These are phyloP conservation scores for Deilephila elpenor DNA, from an alignment of 2,888 invertebrate species.

Conservation along the genomic window DNA sequence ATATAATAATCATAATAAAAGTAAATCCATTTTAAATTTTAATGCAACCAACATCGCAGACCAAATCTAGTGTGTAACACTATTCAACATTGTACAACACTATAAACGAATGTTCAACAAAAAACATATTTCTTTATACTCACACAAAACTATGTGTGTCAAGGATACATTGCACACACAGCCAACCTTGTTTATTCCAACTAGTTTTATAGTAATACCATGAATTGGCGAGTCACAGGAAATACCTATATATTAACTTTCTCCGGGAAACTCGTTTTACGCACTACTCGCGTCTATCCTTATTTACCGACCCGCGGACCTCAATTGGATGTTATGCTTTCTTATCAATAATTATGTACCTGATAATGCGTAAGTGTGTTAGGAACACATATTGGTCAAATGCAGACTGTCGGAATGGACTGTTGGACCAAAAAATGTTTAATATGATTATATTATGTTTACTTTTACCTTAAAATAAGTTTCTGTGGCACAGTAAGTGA, in stretches of 20 bases:
- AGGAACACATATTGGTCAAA: neutral
- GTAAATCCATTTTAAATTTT: too few relatives aligned
- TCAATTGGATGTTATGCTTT: slow-evolving; percentile 43
- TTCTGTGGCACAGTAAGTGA: too few relatives aligned
- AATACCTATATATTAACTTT: slow-evolving; percentile 15
- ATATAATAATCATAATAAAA: too few relatives aligned
- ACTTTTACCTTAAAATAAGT: too few relatives aligned
- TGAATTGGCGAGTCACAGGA: neutral
- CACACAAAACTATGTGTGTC: slow-evolving; percentile 3
- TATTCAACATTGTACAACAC: too few relatives aligned
- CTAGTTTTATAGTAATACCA: slow-evolving; percentile 3
- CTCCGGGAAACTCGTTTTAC: slow-evolving; percentile 18
- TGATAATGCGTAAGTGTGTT: slow-evolving; percentile 10
- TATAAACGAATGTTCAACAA: neutral
- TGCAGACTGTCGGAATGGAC: neutral
- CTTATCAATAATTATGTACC: slow-evolving; percentile 30
- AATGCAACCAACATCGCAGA: too few relatives aligned
- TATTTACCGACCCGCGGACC: slow-evolving; percentile 28
- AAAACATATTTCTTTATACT: neutral
- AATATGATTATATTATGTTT: too few relatives aligned
- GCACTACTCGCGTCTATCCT: neutral
- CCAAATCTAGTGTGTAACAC: too few relatives aligned
- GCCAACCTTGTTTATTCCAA: neutral
- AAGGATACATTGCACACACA: slow-evolving; percentile 4
- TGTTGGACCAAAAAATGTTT: neutral